phyloP scores from a whole-genome alignment of 2,888 invertebrate genomes.

The Archips crataeganus region DNA sequence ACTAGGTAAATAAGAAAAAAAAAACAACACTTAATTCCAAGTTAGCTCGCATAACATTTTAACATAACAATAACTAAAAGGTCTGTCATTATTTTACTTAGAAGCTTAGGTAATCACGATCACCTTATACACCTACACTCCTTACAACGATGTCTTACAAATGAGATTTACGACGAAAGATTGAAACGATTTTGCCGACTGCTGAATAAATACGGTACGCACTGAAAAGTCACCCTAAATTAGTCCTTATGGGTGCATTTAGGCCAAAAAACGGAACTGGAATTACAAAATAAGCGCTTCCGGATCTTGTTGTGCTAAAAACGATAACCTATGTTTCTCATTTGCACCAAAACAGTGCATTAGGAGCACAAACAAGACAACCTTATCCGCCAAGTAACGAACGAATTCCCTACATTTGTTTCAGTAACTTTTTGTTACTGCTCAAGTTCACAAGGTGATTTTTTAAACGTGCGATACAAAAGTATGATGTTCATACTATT shows the following conservation, averaged over 20 bases:
- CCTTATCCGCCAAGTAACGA: no score
- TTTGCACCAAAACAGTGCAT: no score
- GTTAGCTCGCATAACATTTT: neutral
- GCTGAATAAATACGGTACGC: neutral
- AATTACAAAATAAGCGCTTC: neutral
- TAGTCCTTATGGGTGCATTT: neutral
- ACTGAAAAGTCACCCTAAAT: neutral
- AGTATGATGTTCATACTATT: no score
- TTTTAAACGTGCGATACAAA: no score
- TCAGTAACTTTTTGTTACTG: no score
- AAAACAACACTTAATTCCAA: constrained; percentile 4
- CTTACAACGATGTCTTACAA: neutral
- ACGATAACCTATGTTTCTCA: no score
- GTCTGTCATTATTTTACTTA: constrained; percentile 8
- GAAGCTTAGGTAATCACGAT: neutral
- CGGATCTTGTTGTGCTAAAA: no score
- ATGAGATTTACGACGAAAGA: neutral
- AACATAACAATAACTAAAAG: constrained; percentile 3
- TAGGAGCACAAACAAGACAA: no score
- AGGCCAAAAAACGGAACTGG: neutral
- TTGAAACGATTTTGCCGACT: neutral
- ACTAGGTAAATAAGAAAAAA: neutral
- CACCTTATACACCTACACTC: neutral
- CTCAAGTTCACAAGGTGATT: no score
- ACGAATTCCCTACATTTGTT: no score